A percentile compares a stretch with the other conserved stretches of the same genome.
phyloP scores from a whole-genome alignment of 1,140 invertebrate species.

The Micrasema minimum region DNA sequence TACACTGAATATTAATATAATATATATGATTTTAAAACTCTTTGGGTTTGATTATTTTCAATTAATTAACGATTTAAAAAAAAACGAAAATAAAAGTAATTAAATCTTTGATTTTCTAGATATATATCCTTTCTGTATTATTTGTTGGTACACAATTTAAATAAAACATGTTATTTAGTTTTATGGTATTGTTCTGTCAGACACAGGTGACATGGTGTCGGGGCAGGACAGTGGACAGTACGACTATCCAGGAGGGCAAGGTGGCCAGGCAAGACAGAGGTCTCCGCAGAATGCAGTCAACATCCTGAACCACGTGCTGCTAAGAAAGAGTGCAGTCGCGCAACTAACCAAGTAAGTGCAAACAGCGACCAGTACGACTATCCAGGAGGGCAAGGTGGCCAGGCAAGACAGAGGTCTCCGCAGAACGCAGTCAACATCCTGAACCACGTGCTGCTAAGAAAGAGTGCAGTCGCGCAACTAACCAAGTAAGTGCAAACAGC shows the following conservation, averaged over 20 bases:
- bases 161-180: no score
- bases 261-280: constrained; percentile 54
- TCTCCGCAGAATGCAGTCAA: constrained; percentile 71
- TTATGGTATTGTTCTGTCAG: constrained; percentile 41
- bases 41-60: no score
- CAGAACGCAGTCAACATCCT: constrained; percentile 76
- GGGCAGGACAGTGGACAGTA: constrained; percentile 60
- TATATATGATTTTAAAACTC: no score
- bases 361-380: constrained; percentile 57
- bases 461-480: constrained; percentile 73
- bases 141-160: no score
- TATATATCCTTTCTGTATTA: no score
- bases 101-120: no score
- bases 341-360: constrained; percentile 63
- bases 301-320: constrained; percentile 79
- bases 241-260: constrained; percentile 58
- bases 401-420: constrained; percentile 56
- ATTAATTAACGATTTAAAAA: no score
- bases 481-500: constrained; percentile 59
- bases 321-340: constrained; percentile 78
- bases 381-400: constrained; percentile 42
- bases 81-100: no score
- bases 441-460: constrained; percentile 79
- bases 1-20: no score
- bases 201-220: constrained; percentile 62